These are phyloP conservation scores for Drosophila prosaltans DNA, from an alignment of 1,140 invertebrate genomes.

Conservation along the genomic window DNA sequence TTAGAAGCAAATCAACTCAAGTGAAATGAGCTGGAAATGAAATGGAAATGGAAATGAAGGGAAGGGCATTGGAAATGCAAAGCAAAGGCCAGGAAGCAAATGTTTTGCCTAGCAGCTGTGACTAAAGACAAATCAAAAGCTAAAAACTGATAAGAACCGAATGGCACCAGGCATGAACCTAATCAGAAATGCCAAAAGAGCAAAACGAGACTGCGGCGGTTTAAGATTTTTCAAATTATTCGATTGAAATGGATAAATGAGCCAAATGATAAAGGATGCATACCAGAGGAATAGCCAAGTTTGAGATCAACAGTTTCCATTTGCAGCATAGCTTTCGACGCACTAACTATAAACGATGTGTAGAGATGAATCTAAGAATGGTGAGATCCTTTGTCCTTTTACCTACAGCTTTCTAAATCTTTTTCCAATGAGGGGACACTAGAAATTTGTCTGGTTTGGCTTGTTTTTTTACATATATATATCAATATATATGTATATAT, in stretches of 20 bases:
- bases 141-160: conserved; percentile 28
- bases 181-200: conserved; percentile 2
- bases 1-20: conserved; percentile 55
- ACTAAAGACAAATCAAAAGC: conserved; percentile 71
- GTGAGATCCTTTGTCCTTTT: too few relatives aligned
- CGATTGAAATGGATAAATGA: not conserved
- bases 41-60: conserved; percentile 13
- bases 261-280: not conserved
- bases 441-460: too few relatives aligned
- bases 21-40: conserved; percentile 69
- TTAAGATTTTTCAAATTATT: not conserved
- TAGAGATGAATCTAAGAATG: too few relatives aligned
- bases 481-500: too few relatives aligned
- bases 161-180: conserved; percentile 2
- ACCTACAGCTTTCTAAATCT: too few relatives aligned
- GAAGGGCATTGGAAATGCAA: conserved; percentile 1
- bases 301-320: too few relatives aligned
- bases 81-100: conserved; percentile 36
- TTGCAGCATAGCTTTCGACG: too few relatives aligned
- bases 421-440: too few relatives aligned
- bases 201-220: not conserved
- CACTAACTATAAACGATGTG: too few relatives aligned
- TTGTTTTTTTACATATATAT: too few relatives aligned
- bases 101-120: conserved; percentile 45
- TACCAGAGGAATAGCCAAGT: too few relatives aligned